phyloP scores from a whole-genome alignment of 2,888 invertebrate species.

The Lucinisca nassula region DNA sequence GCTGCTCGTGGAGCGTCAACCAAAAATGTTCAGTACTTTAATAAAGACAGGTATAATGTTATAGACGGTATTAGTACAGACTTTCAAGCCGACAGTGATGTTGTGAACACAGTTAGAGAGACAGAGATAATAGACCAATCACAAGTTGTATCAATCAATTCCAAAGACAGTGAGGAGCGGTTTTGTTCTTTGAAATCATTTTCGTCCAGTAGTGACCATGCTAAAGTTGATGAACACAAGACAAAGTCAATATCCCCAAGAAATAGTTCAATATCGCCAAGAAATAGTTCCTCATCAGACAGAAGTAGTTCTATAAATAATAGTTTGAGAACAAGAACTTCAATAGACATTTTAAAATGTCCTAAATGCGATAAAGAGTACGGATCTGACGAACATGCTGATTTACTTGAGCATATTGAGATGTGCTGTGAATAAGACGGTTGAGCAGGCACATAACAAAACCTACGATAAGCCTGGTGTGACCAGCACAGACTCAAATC shows the following conservation, averaged over 20 bases:
- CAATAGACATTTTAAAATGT: slow-evolving; percentile 73
- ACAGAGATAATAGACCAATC: slow-evolving; percentile 12
- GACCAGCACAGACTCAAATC: too few relatives aligned
- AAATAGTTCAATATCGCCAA: slow-evolving; percentile 19
- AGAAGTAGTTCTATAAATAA: slow-evolving; percentile 11
- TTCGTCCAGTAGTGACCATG: neutral
- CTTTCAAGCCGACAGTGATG: slow-evolving; percentile 37
- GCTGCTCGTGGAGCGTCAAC: slow-evolving; percentile 59
- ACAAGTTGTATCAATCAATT: neutral
- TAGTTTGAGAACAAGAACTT: neutral
- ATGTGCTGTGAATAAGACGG: slow-evolving; percentile 75
- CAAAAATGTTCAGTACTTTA: slow-evolving; percentile 12
- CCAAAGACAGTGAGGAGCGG: slow-evolving; percentile 14
- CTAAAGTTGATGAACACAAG: neutral
- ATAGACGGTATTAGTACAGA: slow-evolving; percentile 45
- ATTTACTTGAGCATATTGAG: slow-evolving; percentile 81
- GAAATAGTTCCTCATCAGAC: slow-evolving; percentile 9
- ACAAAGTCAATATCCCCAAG: neutral
- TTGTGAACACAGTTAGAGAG: neutral
- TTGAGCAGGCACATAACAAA: too few relatives aligned
- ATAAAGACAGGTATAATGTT: slow-evolving; percentile 62
- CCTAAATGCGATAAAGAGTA: slow-evolving; percentile 81
- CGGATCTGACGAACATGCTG: slow-evolving; percentile 73
- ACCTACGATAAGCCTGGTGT: too few relatives aligned
- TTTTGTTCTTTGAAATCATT: neutral